Percentiles rank a stretch among this genome's conserved stretches.
These are phyloP conservation scores for Crotalus viridis DNA, from an alignment of 2,113 vertebrate species.

Conservation along the genomic window DNA sequence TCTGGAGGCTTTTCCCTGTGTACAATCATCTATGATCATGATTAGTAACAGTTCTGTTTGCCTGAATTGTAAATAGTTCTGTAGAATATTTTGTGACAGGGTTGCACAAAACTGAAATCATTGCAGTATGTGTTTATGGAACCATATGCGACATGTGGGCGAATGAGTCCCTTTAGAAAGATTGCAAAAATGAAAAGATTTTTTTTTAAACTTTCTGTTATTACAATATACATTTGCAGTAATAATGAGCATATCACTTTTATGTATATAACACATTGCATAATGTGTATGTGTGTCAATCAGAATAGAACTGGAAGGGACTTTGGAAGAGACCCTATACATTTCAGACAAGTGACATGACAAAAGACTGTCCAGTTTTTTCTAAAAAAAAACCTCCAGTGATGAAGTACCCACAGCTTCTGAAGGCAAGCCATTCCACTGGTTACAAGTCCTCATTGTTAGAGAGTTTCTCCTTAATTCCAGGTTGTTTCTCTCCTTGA, in stretches of 20 bases:
- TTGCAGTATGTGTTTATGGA: not conserved
- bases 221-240: not conserved
- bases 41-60: not conserved
- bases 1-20: rapidly evolving
- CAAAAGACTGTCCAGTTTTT: no score
- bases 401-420: no score
- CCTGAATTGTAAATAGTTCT: not conserved
- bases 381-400: no score
- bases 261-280: not conserved
- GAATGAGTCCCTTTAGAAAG: not conserved
- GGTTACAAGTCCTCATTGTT: no score
- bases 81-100: not conserved
- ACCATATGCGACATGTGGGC: not conserved
- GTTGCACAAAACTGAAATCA: not conserved
- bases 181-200: not conserved
- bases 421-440: no score
- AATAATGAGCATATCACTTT: constrained; percentile 2
- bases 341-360: no score
- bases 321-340: no score
- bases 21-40: not conserved
- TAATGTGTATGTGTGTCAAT: not conserved
- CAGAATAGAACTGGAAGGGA: no score
- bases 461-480: no score
- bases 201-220: not conserved
- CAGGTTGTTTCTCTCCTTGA: no score